Base-by-base conservation (phyloP, 2,113 vertebrate species). In the Ophiodon elongatus region DNA sequence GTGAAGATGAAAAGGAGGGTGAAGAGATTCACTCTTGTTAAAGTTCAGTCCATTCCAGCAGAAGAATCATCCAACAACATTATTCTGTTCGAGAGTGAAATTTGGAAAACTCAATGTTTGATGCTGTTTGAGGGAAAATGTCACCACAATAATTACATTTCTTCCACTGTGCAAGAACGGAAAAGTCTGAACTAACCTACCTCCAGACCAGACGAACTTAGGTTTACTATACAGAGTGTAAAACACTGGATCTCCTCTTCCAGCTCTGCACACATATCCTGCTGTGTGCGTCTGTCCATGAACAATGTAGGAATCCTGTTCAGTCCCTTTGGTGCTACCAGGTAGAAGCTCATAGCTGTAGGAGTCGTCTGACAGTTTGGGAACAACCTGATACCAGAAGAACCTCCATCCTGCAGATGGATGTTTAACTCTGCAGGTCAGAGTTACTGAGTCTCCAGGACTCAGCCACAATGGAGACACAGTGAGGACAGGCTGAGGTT, bases 401-500 rank as follows among this genome's bases (percentile, higher is more conserved):
- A 89, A 57, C 23, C 45, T 90, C 86, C 66, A 90, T 35, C 54
- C 85, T 74, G 62, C 68, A 70, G 89, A 74, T 3, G 57, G 52
- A 23, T 0, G 21, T 70, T 69, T 0, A 69, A 82, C 33, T 0
- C 63, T 19, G 75, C 93, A 94, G 6, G 0, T 90, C 67, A 94
- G 85, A 88, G 67, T 88, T 0, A 94, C 88, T 23, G 87, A 80
- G 82, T 43, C 83, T 82, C 89, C 91, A 67, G 82, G 73, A 84
- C 72, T 82, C 80, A 75, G 62, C 87, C 88, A 89, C 11, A 27
- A 79, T 37, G 64, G 67, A 80, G 83, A 82, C 82, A 81, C 84
- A n/a, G 33, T 66, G 54, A 92, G 76, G 69, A 75, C n/a, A n/a
- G 80, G 39, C 8, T 11, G 0, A 9, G 76, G 79, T 43, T 25